phyloP scores from a whole-genome alignment of 2,888 invertebrate genomes.

The Schrankia costaestrigalis region DNA sequence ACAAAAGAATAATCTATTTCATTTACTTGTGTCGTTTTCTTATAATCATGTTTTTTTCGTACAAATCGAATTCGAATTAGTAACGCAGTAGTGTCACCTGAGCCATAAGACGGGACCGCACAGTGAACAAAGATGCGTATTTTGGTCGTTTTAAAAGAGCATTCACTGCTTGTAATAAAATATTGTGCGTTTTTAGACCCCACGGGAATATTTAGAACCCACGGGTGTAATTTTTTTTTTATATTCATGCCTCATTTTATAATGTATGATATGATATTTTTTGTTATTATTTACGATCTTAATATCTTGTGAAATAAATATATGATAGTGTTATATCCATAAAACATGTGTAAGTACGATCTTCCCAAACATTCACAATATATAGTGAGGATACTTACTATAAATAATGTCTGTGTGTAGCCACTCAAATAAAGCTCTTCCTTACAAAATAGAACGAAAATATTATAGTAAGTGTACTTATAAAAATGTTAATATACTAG shows the following conservation, averaged over 20 bases:
- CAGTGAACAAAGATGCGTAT: constrained; percentile 64
- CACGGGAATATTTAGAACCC: constrained; percentile 54
- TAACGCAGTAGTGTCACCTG: constrained; percentile 73
- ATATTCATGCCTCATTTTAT: constrained; percentile 51
- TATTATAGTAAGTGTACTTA: too few species aligned
- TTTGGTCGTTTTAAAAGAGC: constrained; percentile 61
- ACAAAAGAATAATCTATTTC: constrained; percentile 52
- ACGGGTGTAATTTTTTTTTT: constrained; percentile 52
- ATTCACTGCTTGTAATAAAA: constrained; percentile 70
- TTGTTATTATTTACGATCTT: constrained; percentile 61
- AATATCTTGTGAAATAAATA: too few species aligned
- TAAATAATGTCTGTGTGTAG: too few species aligned
- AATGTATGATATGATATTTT: constrained; percentile 57
- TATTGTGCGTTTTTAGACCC: constrained; percentile 58
- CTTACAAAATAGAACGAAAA: too few species aligned
- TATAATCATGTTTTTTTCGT: constrained; percentile 49
- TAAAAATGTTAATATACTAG: too few species aligned
- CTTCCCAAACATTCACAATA: constrained; percentile 2
- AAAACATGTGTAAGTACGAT: constrained; percentile 13
- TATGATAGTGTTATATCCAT: too few species aligned
- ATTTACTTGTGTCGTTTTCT: constrained; percentile 57
- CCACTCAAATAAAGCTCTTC: too few species aligned
- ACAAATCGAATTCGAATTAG: constrained; percentile 60
- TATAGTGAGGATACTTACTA: too few species aligned
- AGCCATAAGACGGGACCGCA: constrained; percentile 69